phyloP scores from a whole-genome alignment of 2,113 vertebrate genomes.

The Myotis brandtii region DNA sequence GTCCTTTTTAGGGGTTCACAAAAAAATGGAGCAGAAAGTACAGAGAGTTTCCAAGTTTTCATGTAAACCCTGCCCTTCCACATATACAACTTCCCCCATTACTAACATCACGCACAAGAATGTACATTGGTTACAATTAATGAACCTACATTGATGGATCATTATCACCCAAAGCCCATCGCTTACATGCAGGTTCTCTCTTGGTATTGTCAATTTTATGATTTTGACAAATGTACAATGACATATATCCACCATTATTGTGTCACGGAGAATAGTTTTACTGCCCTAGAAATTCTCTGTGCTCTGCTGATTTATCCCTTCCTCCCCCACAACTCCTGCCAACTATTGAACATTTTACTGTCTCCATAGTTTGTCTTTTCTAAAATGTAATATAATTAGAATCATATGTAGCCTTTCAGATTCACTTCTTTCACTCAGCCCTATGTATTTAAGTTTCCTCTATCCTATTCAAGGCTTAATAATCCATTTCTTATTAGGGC shows the following conservation, averaged over 20 bases:
- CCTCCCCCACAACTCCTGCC: neutral
- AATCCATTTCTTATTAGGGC: neutral
- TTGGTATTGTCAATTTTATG: neutral
- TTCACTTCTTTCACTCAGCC: neutral
- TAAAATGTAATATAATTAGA: neutral
- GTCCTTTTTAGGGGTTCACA: neutral
- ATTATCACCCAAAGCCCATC: neutral
- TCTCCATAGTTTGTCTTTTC: neutral
- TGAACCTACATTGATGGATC: neutral
- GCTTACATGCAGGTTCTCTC: neutral
- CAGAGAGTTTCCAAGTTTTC: neutral
- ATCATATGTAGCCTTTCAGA: neutral
- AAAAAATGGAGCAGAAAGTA: neutral
- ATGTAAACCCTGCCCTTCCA: neutral
- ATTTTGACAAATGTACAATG: neutral
- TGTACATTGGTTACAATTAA: neutral
- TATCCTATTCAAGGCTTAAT: neutral
- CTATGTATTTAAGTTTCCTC: neutral
- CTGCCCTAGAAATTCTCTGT: neutral
- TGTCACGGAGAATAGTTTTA: neutral
- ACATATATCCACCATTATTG: neutral
- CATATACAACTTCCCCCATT: fast-evolving
- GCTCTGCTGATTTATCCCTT: neutral
- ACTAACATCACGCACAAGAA: too few species aligned
- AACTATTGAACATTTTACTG: neutral